These are phyloP conservation scores for Dinomys branickii DNA, from an alignment of 2,113 vertebrate species.

Conservation along the genomic window DNA sequence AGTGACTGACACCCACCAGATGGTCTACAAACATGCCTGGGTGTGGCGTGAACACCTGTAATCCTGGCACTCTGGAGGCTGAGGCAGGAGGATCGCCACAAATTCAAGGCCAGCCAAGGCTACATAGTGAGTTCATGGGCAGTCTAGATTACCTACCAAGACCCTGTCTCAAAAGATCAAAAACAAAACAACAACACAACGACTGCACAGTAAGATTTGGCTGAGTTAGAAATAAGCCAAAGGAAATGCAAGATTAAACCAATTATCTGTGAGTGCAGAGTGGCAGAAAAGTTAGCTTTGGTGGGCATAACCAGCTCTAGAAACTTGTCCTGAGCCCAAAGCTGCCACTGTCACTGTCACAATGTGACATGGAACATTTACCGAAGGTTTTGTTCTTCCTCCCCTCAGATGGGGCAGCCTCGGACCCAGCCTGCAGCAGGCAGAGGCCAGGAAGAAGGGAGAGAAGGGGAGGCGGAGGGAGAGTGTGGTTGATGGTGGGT, in stretches of 20 bases:
- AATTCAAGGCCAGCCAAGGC: not conserved
- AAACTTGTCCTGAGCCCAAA: not conserved
- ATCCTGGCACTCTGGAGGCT: not conserved
- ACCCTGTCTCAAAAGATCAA: not conserved
- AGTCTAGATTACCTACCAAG: too few species aligned
- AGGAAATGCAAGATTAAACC: not conserved
- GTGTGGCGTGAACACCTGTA: not conserved
- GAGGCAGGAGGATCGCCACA: not conserved
- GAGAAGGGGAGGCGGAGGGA: accelerated
- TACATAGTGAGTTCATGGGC: not conserved
- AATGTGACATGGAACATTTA: not conserved
- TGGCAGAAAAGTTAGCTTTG: not conserved
- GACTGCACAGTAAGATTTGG: not conserved
- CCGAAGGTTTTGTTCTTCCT: not conserved
- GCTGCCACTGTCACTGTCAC: not conserved
- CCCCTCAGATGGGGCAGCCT: not conserved
- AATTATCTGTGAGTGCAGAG: not conserved
- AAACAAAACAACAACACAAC: not conserved
- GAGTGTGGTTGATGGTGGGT: not conserved
- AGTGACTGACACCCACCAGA: not conserved
- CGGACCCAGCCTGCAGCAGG: not conserved
- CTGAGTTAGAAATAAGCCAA: not conserved
- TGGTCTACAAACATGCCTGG: not conserved
- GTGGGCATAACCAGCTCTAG: not conserved
- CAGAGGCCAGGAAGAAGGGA: not conserved